Percentiles rank a stretch among this genome's conserved stretches.
Conservation (phyloP, 2,797 vertebrate species). For the Microhierax caerulescens region DNA sequence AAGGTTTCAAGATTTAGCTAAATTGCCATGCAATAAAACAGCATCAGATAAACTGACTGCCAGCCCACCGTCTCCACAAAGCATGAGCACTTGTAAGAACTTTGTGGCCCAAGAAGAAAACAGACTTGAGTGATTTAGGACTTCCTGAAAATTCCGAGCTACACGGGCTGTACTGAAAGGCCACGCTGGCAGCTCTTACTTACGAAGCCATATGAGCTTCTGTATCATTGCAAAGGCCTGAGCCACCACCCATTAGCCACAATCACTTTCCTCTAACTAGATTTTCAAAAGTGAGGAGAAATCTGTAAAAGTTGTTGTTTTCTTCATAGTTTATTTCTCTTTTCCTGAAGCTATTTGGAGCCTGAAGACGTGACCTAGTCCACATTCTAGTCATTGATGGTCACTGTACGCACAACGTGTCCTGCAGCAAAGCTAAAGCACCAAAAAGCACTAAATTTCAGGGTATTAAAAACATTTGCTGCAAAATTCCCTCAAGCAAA, state of each 20-base stretch:
- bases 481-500: background rate
- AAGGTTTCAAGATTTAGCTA: background rate
- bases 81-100: background rate
- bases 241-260: background rate
- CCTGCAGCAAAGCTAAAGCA: background rate
- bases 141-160: background rate
- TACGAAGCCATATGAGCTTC: background rate
- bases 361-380: background rate
- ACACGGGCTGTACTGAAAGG: background rate
- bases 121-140: background rate
- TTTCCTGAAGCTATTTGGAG: background rate
- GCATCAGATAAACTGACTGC: background rate
- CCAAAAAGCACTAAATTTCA: background rate
- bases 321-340: background rate
- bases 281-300: background rate
- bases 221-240: background rate
- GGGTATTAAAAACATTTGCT: background rate
- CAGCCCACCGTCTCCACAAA: background rate
- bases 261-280: background rate
- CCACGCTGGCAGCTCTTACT: background rate
- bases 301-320: background rate
- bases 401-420: background rate
- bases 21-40: background rate
- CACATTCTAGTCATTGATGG: too few species aligned
- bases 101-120: background rate